These are phyloP conservation scores for Fregetta grallaria DNA, from an alignment of 2,113 vertebrate genomes.

Conservation along the genomic window DNA sequence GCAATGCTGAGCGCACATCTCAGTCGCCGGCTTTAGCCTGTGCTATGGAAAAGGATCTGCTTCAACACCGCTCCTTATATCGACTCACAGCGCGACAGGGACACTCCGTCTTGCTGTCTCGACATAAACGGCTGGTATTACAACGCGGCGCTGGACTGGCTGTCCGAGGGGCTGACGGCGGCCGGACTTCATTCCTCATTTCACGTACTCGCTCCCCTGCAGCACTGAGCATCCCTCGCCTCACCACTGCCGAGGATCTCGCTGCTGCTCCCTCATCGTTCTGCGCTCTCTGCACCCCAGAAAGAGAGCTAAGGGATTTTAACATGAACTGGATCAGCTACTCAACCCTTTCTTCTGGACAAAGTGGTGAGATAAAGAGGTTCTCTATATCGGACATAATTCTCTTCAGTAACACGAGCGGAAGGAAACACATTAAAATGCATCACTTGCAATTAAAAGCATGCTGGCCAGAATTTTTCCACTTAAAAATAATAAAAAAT, in stretches of 20 bases:
- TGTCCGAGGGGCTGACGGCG: background rate
- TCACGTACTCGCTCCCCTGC: background rate
- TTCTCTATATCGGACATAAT: background rate
- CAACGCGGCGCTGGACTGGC: background rate
- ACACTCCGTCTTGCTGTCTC: background rate
- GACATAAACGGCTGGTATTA: background rate
- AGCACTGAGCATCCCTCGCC: background rate
- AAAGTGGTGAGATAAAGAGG: background rate
- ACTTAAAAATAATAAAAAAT: background rate
- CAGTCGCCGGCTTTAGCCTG: background rate
- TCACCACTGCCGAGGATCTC: background rate
- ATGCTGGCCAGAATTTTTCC: background rate
- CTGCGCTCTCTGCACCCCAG: background rate
- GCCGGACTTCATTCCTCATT: background rate
- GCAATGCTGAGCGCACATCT: background rate
- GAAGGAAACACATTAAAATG: slow-evolving; percentile 6
- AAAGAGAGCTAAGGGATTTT: background rate
- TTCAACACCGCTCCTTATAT: background rate
- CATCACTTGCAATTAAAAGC: background rate
- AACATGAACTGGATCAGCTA: background rate
- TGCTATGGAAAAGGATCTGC: background rate
- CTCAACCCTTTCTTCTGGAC: background rate
- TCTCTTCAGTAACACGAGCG: background rate
- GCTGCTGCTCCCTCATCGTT: background rate
- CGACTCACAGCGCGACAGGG: background rate